Evolutionary conservation across 2,888 invertebrate genomes (phyloP), one percentile per base, ranked within the genome.

Genomic region (Germaria angustata): DNA sequence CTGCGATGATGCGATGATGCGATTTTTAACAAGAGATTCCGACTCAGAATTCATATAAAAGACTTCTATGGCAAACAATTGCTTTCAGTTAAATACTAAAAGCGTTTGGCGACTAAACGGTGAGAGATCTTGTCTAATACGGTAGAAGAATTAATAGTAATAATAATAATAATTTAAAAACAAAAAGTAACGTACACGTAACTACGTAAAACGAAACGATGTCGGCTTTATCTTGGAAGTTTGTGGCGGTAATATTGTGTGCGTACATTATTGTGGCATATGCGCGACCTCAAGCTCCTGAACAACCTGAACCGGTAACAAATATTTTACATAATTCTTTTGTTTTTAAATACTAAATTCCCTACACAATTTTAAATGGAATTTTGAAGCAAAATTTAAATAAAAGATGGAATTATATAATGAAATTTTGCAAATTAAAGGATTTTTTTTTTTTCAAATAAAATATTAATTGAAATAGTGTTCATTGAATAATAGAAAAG

Each of bases 251-350:
- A 51, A 77, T 86, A 72, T 81, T 87, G 77, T 86, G 85, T 79
- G 81, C 84, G 75, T 86, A 84, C 57, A 66, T 85, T 57, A 61
- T 85, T 53, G 68, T 86, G 65, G 87, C 85, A 46, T 80, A 85
- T 76, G 85, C 87, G 80, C 86, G 86, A 77, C 89, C 89, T 75
- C 88, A 89, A 85, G 87, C 87, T 83, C 86, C 87, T 55, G 88
- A 87, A 85, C 85, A 86, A 84, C 88, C 88, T 32, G 87, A 87
- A 84, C 88, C 88, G 89, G 89, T 89, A 88, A 88, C 53, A 73
- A n/a, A 49, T 36, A 51, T 36, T n/a, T 39, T n/a, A 55, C n/a
- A 51, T 15, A 66, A 66, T 34, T 63, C 22, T 1, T n/a, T 46
- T 44, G 7, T 41, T 32, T 53, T 44, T 36, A 24, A 39, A 20